Percentiles rank a stretch among this genome's conserved stretches.
Evolutionary conservation across 2,797 vertebrate species (phyloP).

Genomic region (Chiroxiphia lanceolata): DNA sequence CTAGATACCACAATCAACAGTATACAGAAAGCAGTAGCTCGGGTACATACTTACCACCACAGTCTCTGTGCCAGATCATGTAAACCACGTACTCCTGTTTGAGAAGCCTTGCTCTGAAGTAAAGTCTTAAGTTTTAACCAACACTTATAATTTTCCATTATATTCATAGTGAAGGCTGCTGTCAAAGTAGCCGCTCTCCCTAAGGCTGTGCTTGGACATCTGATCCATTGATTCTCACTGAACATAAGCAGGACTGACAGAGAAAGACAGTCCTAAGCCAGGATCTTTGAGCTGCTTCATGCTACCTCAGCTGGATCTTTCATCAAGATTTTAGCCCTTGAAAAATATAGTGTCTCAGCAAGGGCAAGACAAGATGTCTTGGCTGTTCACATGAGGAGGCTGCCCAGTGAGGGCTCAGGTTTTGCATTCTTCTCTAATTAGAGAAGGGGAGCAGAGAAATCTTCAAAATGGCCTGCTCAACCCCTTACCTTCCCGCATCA

Average conservation of each 20-base stretch:
- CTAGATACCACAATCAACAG: background rate
- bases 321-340: background rate
- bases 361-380: background rate
- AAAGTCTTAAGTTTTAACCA: background rate
- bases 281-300: background rate
- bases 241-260: background rate
- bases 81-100: background rate
- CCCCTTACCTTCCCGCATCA: background rate
- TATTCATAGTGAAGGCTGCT: background rate
- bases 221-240: background rate
- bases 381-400: background rate
- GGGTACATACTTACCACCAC: background rate
- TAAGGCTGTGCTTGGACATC: background rate
- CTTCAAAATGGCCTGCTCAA: background rate
- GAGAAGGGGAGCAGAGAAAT: background rate
- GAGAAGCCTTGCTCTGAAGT: slow-evolving; percentile 44
- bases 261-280: background rate
- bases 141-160: slow-evolving; percentile 11
- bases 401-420: background rate
- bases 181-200: background rate
- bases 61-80: background rate
- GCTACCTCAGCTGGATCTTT: background rate
- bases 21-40: background rate
- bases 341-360: background rate
- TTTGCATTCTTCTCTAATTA: background rate